Conservation (phyloP, 2,113 vertebrate genomes). For the Atractosteus spatula region DNA sequence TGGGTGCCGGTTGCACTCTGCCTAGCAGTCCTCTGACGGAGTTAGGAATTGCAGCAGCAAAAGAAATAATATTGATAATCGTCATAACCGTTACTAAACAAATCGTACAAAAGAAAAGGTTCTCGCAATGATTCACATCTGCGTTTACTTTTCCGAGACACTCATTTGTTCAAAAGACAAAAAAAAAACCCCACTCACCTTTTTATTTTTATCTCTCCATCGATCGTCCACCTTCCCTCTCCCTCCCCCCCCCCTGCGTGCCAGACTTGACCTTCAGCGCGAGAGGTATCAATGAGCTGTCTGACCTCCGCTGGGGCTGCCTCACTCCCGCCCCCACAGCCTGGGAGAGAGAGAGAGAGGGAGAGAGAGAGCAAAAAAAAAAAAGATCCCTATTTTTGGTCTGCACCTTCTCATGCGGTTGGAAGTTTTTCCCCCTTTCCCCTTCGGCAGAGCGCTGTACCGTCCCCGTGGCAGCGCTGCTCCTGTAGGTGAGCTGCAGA, state of each 20-base stretch:
- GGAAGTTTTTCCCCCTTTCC: conserved; percentile 51
- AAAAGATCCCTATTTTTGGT: conserved; percentile 55
- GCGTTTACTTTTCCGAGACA: no score
- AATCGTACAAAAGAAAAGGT: no score
- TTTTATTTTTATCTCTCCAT: conserved; percentile 59
- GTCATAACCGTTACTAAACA: no score
- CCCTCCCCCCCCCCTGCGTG: conserved; percentile 46
- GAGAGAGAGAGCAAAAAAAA: conserved; percentile 11
- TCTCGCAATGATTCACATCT: no score
- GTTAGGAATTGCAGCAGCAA: no score
- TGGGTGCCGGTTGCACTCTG: no score
- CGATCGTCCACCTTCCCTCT: conserved; percentile 48
- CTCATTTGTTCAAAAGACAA: no score
- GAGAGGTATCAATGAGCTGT: conserved; percentile 54
- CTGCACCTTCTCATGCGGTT: conserved; percentile 64
- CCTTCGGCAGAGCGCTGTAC: conserved; percentile 32
- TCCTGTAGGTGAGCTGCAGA: conserved; percentile 54
- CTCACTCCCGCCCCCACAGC: conserved; percentile 23
- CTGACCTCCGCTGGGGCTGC: conserved; percentile 46
- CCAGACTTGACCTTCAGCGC: conserved; percentile 67
- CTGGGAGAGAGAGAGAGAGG: conserved; percentile 1
- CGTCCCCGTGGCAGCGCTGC: conserved; percentile 20
- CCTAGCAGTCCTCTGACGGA: no score
- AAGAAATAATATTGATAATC: no score
- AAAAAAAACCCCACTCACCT: conserved; percentile 7